phyloP scores from a whole-genome alignment of 1,140 invertebrate species.

The Plutomurus gul region DNA sequence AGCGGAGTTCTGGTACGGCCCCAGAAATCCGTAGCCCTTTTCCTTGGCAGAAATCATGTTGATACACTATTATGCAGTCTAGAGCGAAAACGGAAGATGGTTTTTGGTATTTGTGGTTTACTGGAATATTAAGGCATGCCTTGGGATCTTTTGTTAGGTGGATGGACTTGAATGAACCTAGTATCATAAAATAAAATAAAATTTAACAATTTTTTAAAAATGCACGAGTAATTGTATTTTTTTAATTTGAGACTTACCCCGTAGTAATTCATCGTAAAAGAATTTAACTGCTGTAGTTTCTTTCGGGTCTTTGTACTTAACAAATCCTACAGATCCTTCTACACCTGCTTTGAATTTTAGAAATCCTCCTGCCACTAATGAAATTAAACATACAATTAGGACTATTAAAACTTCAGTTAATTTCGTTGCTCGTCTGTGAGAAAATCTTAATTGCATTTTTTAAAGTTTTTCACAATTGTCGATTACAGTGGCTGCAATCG shows the following conservation, averaged over 20 bases:
- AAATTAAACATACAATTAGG: neutral
- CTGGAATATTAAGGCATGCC: slow-evolving; percentile 16
- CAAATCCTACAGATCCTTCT: neutral
- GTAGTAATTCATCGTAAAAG: slow-evolving; percentile 15
- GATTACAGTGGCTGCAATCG: no score
- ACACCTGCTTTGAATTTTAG: neutral
- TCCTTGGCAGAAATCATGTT: slow-evolving; percentile 32
- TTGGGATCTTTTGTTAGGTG: neutral
- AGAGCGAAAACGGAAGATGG: slow-evolving; percentile 14
- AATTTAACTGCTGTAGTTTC: neutral
- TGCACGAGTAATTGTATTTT: neutral
- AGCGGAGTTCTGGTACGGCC: slow-evolving; percentile 1
- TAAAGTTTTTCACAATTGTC: no score
- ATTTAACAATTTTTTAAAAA: neutral
- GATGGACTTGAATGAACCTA: neutral
- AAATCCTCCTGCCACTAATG: neutral
- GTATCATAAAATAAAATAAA: neutral
- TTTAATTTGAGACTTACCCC: slow-evolving; percentile 9
- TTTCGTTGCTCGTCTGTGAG: no score
- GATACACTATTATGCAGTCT: slow-evolving; percentile 32
- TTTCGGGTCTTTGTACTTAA: neutral
- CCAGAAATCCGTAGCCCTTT: slow-evolving; percentile 25
- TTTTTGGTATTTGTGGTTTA: slow-evolving; percentile 14
- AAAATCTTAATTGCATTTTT: no score
- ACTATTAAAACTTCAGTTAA: neutral